phyloP scores from a whole-genome alignment of 2,113 vertebrate genomes.

The Labeo rohita region DNA sequence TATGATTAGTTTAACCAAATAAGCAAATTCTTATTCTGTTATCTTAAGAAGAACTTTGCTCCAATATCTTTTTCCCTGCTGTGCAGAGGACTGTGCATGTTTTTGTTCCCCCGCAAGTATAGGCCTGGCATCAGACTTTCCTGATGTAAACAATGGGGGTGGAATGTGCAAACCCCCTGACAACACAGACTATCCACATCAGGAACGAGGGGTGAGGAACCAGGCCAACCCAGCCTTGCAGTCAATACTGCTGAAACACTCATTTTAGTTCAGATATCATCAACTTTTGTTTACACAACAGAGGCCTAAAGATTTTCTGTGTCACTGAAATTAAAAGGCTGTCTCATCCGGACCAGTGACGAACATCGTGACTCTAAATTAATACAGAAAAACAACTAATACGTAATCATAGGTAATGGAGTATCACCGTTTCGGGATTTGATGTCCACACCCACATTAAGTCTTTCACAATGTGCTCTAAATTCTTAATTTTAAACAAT shows the following conservation, averaged over 20 bases:
- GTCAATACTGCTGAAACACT: slow-evolving; percentile 1
- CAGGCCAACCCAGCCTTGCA: slow-evolving; percentile 24
- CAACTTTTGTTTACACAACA: slow-evolving; percentile 35
- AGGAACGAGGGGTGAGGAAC: slow-evolving; percentile 14
- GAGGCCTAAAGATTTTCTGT: neutral
- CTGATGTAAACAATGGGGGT: slow-evolving; percentile 60
- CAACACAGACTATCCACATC: slow-evolving; percentile 43
- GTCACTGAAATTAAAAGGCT: neutral
- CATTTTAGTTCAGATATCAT: neutral
- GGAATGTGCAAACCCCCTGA: slow-evolving; percentile 63
- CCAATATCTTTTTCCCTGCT: slow-evolving; percentile 12
- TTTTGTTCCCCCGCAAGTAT: slow-evolving; percentile 41
- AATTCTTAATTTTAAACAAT: neutral
- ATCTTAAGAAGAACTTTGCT: slow-evolving; percentile 15
- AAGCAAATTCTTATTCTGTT: neutral
- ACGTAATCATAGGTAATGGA: neutral
- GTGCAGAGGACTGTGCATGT: slow-evolving; percentile 19
- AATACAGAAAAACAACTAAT: neutral
- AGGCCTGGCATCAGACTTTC: slow-evolving; percentile 58
- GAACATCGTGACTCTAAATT: neutral
- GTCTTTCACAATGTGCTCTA: neutral
- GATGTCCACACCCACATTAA: neutral
- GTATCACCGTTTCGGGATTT: neutral
- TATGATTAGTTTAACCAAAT: neutral
- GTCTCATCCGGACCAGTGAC: neutral